Conservation (phyloP, 2,113 vertebrate species). For the Ramphastos sulfuratus region DNA sequence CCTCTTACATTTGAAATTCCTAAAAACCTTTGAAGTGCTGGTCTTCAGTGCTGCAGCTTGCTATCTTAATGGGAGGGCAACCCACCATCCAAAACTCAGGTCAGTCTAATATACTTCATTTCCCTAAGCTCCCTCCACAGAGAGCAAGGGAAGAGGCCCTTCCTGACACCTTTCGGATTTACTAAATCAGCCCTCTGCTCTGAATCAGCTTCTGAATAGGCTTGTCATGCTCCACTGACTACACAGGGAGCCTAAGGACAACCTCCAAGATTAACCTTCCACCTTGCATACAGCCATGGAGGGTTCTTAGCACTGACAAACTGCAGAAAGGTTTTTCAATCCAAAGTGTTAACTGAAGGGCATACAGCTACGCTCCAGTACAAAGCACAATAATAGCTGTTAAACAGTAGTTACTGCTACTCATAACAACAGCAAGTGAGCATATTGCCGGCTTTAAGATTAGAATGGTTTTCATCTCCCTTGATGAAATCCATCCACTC, state of each 20-base stretch:
- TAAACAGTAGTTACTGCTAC: neutral
- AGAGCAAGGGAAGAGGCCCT: neutral
- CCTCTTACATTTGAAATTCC: neutral
- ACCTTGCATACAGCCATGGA: neutral
- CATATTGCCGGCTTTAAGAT: neutral
- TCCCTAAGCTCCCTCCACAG: slow-evolving; percentile 6
- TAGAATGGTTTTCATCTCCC: neutral
- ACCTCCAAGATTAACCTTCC: slow-evolving; percentile 16
- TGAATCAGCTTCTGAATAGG: slow-evolving; percentile 32
- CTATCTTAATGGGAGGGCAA: neutral
- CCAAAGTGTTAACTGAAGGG: neutral
- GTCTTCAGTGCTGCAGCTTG: neutral
- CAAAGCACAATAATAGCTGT: neutral
- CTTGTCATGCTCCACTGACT: slow-evolving; percentile 8
- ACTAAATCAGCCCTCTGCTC: slow-evolving; percentile 12
- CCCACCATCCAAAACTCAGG: neutral
- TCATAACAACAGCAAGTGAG: neutral
- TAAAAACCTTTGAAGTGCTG: neutral
- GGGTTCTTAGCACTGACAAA: neutral
- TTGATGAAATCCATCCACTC: neutral
- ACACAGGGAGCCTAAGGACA: neutral
- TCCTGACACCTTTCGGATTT: neutral
- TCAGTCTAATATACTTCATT: neutral
- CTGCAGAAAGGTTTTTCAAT: neutral
- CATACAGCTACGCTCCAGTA: neutral